Percentiles rank a stretch among this genome's conserved stretches.
These are phyloP conservation scores for Oryctes rhinoceros DNA, from an alignment of 1,140 invertebrate species.

Conservation along the genomic window DNA sequence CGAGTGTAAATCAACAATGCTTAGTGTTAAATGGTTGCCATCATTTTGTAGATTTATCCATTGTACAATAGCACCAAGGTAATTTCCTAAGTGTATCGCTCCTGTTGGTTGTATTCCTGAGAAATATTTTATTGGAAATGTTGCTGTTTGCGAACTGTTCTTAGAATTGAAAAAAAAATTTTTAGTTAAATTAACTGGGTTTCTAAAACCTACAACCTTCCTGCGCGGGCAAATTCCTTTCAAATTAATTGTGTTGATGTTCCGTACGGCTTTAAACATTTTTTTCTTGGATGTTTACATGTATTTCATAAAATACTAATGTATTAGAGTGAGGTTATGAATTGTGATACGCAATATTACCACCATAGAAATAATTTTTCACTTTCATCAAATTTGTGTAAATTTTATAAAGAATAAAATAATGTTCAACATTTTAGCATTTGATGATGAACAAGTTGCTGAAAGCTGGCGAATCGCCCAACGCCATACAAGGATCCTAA, in stretches of 20 bases:
- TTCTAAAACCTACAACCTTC: neutral
- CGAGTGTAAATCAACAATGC: conserved; percentile 95
- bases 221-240: neutral
- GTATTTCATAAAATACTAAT: no score
- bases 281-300: neutral
- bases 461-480: no score
- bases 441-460: no score
- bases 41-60: conserved; percentile 87
- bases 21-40: conserved; percentile 76
- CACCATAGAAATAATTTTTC: no score
- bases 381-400: no score
- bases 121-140: conserved; percentile 71
- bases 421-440: no score
- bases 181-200: neutral
- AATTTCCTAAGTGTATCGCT: conserved; percentile 94
- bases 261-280: neutral
- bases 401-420: no score
- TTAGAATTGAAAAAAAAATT: neutral
- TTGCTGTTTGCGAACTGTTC: conserved; percentile 12
- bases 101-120: conserved; percentile 98
- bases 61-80: conserved; percentile 90
- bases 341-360: no score
- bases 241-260: neutral
- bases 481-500: no score
- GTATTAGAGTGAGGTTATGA: no score